These are phyloP conservation scores for Lissocephala sabroskyi DNA, from an alignment of 2,888 invertebrate species.

Conservation along the genomic window DNA sequence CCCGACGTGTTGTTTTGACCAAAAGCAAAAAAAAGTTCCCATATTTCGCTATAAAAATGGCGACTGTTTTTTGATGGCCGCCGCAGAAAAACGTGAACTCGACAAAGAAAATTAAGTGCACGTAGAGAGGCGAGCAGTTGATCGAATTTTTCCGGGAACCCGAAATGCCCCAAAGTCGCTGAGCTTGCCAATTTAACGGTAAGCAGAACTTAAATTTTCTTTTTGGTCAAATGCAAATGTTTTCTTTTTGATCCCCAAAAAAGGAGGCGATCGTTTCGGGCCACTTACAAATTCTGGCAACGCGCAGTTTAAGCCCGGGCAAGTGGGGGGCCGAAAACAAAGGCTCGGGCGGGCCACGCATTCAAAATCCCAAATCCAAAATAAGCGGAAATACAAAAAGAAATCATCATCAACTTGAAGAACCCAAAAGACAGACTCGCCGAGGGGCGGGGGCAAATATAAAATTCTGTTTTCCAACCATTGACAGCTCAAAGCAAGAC, in stretches of 20 bases:
- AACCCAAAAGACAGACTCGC: conserved; percentile 24
- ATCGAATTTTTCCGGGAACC: too few relatives aligned
- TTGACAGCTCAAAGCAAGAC: conserved; percentile 33
- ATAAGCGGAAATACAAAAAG: conserved; percentile 52
- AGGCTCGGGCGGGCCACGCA: background rate
- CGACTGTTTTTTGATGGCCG: too few relatives aligned
- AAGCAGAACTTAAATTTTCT: background rate
- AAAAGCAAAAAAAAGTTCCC: background rate
- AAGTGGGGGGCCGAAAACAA: background rate
- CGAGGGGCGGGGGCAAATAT: background rate
- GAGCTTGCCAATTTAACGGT: background rate
- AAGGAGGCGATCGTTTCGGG: conserved; percentile 51
- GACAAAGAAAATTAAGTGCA: too few relatives aligned
- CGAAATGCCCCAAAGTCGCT: too few relatives aligned
- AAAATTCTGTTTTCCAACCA: conserved; percentile 24
- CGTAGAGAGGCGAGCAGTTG: too few relatives aligned
- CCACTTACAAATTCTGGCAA: conserved; percentile 45
- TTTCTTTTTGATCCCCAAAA: conserved; percentile 26
- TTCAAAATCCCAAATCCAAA: conserved; percentile 11
- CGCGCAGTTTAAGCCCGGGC: conserved; percentile 22
- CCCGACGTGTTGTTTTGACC: background rate
- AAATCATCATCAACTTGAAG: conserved; percentile 24
- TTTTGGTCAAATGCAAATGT: background rate
- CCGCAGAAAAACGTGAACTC: too few relatives aligned
- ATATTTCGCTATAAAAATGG: too few relatives aligned